phyloP scores from a whole-genome alignment of 2,888 invertebrate species.

The Ptilodon capucinus region DNA sequence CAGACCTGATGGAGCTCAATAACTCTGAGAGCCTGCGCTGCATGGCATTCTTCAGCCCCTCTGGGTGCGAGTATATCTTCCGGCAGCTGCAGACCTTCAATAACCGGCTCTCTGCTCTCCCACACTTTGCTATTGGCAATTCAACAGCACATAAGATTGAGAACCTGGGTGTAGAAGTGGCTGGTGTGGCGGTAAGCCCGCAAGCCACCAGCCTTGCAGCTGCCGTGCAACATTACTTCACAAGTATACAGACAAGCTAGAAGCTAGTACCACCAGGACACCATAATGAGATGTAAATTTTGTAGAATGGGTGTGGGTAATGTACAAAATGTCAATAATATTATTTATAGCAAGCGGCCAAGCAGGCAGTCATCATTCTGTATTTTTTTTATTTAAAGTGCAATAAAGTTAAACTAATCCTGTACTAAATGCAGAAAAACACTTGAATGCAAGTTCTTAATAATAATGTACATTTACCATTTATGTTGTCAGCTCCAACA shows the following conservation, averaged over 20 bases:
- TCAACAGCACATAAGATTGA: constrained; percentile 73
- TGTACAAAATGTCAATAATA: constrained; percentile 9
- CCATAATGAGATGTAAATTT: constrained; percentile 10
- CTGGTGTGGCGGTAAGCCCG: constrained; percentile 64
- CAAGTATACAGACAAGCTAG: constrained; percentile 30
- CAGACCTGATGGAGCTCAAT: constrained; percentile 53
- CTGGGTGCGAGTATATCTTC: constrained; percentile 71
- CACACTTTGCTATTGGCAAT: constrained; percentile 75
- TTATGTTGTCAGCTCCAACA: too few species aligned
- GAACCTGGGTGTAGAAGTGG: constrained; percentile 68
- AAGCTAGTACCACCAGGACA: constrained; percentile 22
- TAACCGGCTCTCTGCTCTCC: constrained; percentile 57
- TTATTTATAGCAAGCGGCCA: too few species aligned
- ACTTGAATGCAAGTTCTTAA: too few species aligned
- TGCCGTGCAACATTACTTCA: constrained; percentile 55
- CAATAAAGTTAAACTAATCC: too few species aligned
- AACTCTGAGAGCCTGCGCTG: constrained; percentile 46
- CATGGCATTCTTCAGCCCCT: constrained; percentile 74
- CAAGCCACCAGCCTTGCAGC: constrained; percentile 58
- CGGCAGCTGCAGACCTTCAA: constrained; percentile 68
- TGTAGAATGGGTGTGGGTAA: constrained; percentile 18
- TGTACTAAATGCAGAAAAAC: too few species aligned
- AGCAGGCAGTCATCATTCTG: too few species aligned
- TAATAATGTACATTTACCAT: too few species aligned
- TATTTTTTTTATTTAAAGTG: background rate